Base-by-base conservation (phyloP, 2,113 vertebrate genomes). In the Etia nguti region DNA sequence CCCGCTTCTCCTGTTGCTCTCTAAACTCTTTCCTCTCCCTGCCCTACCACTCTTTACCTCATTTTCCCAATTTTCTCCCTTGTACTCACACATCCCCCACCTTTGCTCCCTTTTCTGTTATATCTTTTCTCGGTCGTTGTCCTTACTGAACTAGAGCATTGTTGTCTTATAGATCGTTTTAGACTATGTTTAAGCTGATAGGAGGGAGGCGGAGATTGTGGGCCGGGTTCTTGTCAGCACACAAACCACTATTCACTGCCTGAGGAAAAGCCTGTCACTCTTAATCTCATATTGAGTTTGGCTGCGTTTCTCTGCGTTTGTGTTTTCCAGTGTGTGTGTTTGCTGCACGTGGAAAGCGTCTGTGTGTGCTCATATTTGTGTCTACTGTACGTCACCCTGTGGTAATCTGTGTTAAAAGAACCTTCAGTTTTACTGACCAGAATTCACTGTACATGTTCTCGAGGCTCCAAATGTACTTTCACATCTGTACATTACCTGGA, bases 221-320 rank as follows among this genome's bases (percentile, higher is more conserved):
- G 85, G 86, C 88, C 18, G 34, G 54, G 70, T 73, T 92, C 60
- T 80, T 93, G 84, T 92, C 86, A 85, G 84, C 87, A 75, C 84
- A 79, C 84, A 90, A 60, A 82, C 85, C n/a, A 10, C 57, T 82
- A 57, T 82, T 86, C 29, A 43, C 11, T 2, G 89, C 94, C 91
- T 46, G 77, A 89, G 90, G 93, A 79, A 57, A 86, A 82, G 59
- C 83, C 43, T 93, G 94, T 94, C 94, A 93, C 85, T 92, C 38
- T 87, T 85, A 88, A 94, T 95, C 87, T 88, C 36, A 48, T 88
- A 89, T 88, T 73, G 41, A 80, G 62, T 86, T 73, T 3, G 59
- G 20, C 84, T 85, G 46, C 62, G 79, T 88, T 26, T 86, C 26
- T 82, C 84, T 85, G 50, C 62, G 41, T 89, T 24, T 92, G 59